Evolutionary conservation across 2,113 vertebrate species (phyloP).

Genomic region (Melanostigma gelatinosum): DNA sequence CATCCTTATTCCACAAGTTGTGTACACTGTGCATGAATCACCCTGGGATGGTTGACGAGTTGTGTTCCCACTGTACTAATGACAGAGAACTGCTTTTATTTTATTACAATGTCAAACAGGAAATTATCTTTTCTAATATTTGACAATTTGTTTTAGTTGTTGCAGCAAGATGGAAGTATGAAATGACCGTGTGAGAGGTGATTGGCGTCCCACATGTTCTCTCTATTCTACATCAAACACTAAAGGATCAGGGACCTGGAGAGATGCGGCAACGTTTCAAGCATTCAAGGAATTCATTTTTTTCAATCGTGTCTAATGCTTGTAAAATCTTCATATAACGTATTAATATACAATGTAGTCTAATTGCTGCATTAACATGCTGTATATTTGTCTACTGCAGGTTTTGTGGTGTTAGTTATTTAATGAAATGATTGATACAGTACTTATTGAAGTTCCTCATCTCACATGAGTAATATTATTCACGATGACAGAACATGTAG

Average conservation of each 20-base stretch:
- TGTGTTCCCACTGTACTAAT: too few species aligned
- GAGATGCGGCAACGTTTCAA: neutral
- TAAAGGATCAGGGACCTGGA: neutral
- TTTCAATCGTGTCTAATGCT: neutral
- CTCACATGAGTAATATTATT: neutral
- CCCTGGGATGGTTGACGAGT: neutral
- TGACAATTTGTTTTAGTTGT: neutral
- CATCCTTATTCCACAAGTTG: neutral
- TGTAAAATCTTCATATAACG: neutral
- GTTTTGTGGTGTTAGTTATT: neutral
- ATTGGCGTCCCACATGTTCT: neutral
- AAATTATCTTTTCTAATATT: neutral
- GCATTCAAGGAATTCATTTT: neutral
- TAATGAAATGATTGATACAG: neutral
- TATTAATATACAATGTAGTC: neutral
- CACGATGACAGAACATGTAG: neutral
- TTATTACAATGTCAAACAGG: neutral
- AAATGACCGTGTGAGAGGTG: neutral
- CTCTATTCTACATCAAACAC: constrained; percentile 12
- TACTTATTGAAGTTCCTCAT: neutral
- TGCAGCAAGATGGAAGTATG: neutral
- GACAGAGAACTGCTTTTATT: neutral
- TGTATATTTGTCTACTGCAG: neutral
- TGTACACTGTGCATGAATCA: neutral
- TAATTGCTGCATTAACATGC: constrained; percentile 12